These are phyloP conservation scores for Ariopsis seemanni DNA, from an alignment of 2,113 vertebrate species.

Conservation along the genomic window DNA sequence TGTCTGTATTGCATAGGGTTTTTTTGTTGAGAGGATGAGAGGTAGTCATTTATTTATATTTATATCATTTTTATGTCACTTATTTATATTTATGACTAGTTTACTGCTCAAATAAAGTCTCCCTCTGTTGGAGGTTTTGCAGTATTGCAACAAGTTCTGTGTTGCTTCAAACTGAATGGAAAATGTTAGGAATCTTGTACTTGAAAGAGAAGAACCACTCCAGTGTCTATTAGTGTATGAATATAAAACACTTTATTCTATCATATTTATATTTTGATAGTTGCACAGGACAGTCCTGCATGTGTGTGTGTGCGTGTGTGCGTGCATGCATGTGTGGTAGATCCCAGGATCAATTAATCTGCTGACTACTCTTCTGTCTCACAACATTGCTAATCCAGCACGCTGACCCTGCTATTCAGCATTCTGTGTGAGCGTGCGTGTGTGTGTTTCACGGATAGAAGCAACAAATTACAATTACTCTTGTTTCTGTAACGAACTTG, in stretches of 20 bases:
- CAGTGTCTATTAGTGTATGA: background rate
- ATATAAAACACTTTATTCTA: background rate
- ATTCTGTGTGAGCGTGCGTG: conserved; percentile 18
- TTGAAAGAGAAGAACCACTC: background rate
- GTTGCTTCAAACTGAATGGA: background rate
- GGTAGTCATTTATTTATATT: background rate
- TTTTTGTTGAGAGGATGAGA: background rate
- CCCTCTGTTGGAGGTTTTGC: conserved; percentile 63
- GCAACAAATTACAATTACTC: no score
- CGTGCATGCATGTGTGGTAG: background rate
- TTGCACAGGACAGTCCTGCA: background rate
- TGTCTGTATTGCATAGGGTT: background rate
- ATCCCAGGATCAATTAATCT: conserved; percentile 37
- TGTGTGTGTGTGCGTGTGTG: background rate
- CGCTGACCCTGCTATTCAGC: conserved; percentile 31
- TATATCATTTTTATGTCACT: no score
- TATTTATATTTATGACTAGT: no score
- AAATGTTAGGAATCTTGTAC: background rate
- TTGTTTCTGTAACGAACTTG: no score
- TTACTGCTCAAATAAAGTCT: conserved; percentile 25
- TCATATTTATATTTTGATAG: background rate
- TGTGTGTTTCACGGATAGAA: background rate
- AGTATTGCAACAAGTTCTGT: conserved; percentile 48
- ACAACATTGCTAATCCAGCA: conserved; percentile 42
- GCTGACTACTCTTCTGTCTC: conserved; percentile 32